Evolutionary conservation across 2,797 vertebrate genomes (phyloP).

Genomic region (Syndactyla subalaris): DNA sequence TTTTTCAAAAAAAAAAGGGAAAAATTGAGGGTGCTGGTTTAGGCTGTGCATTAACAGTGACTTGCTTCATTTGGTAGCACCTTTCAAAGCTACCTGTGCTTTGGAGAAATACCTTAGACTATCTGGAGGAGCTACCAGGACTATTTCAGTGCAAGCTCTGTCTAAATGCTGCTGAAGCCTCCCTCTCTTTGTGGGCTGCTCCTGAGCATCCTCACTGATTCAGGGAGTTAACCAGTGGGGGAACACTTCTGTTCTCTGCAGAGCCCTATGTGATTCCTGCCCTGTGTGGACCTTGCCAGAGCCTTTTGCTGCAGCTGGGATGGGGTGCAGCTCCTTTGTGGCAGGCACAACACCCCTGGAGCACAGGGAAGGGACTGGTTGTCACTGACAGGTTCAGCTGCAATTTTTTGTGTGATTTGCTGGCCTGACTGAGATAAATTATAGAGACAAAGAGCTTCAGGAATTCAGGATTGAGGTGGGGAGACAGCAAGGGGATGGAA

Average conservation of each 20-base stretch:
- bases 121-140: background rate
- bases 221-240: background rate
- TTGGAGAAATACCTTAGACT: background rate
- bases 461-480: background rate
- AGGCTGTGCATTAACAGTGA: background rate
- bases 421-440: background rate
- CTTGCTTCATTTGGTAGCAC: background rate
- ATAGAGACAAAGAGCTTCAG: background rate
- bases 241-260: background rate
- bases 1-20: background rate
- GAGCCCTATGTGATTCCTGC: background rate
- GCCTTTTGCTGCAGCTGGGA: accelerated
- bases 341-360: background rate
- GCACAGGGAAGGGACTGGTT: background rate
- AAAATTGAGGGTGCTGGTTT: accelerated
- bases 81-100: background rate
- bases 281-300: accelerated
- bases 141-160: background rate
- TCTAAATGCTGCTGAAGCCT: background rate
- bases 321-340: background rate
- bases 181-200: accelerated
- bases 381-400: background rate
- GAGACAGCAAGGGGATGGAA: background rate
- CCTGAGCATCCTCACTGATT: background rate
- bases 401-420: background rate